Evolutionary conservation across 2,797 vertebrate species (phyloP).

Genomic region (Merluccius polli): DNA sequence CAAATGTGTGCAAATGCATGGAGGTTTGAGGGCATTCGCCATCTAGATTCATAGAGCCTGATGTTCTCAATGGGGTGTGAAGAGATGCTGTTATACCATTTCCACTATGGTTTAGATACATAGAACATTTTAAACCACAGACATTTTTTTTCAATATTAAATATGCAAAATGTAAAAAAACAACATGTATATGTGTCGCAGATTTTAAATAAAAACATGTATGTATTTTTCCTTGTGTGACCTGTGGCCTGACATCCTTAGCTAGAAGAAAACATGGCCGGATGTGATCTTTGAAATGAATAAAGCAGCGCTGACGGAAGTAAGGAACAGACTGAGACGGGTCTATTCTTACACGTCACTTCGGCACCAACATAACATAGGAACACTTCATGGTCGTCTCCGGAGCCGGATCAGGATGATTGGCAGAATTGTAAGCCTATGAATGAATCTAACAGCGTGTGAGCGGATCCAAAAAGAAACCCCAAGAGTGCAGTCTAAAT

Average conservation of each 20-base stretch:
- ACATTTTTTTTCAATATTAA: no score
- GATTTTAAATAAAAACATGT: no score
- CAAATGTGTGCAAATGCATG: neutral
- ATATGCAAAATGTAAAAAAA: no score
- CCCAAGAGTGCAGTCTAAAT: slow-evolving; percentile 10
- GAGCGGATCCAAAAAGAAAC: slow-evolving; percentile 34
- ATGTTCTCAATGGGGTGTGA: neutral
- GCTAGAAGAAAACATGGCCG: no score
- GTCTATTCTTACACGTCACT: slow-evolving; percentile 8
- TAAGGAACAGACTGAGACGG: neutral
- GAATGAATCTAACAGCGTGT: slow-evolving; percentile 16
- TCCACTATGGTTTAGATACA: no score
- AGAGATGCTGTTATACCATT: neutral
- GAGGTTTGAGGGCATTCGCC: neutral
- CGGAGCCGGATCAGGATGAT: slow-evolving; percentile 9
- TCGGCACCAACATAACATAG: slow-evolving; percentile 19
- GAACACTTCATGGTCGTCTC: neutral
- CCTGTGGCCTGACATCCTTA: no score
- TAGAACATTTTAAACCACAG: neutral
- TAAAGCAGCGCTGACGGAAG: neutral
- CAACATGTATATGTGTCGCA: no score
- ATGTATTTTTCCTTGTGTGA: no score
- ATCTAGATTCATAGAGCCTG: neutral
- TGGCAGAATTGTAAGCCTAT: slow-evolving; percentile 6
- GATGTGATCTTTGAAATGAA: neutral